phyloP scores from a whole-genome alignment of 2,888 invertebrate genomes.

The Leptopilina drosophilae region DNA sequence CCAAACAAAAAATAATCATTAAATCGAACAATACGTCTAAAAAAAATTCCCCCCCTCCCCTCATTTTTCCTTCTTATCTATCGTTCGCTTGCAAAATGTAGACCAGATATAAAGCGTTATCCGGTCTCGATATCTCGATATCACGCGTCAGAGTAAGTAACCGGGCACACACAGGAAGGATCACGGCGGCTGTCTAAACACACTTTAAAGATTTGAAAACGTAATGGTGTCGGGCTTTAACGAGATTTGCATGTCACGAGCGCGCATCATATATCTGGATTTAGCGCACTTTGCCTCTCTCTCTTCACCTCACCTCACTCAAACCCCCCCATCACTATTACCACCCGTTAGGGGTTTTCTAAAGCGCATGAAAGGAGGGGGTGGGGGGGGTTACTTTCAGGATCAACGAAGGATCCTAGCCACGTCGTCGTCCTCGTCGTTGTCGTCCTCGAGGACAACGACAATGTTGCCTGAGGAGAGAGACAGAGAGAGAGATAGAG shows the following conservation, averaged over 20 bases:
- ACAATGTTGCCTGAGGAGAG: constrained; percentile 19
- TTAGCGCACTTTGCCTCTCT: constrained; percentile 69
- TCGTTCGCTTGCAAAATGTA: not conserved
- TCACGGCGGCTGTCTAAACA: constrained; percentile 75
- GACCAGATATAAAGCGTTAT: constrained; percentile 2
- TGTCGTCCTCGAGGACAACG: constrained; percentile 55
- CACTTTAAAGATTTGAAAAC: constrained; percentile 78
- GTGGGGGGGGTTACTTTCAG: constrained; percentile 62
- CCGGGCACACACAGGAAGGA: constrained; percentile 55
- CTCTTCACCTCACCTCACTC: constrained; percentile 52
- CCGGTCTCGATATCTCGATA: constrained; percentile 44
- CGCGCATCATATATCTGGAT: constrained; percentile 77
- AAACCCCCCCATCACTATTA: constrained; percentile 56
- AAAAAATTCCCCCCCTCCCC: too few species aligned
- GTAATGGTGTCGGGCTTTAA: constrained; percentile 76
- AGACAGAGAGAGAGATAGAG: too few species aligned
- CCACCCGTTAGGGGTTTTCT: constrained; percentile 58
- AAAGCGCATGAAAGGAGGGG: constrained; percentile 59
- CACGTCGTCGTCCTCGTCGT: constrained; percentile 59
- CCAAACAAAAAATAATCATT: too few species aligned
- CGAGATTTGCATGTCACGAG: constrained; percentile 77
- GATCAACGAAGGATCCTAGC: constrained; percentile 59
- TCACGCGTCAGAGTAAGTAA: constrained; percentile 54
- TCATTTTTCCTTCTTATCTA: not conserved
- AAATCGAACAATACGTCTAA: too few species aligned